Percentiles rank a stretch among this genome's conserved stretches.
phyloP scores from a whole-genome alignment of 2,113 vertebrate genomes.

The Pithys albifrons region DNA sequence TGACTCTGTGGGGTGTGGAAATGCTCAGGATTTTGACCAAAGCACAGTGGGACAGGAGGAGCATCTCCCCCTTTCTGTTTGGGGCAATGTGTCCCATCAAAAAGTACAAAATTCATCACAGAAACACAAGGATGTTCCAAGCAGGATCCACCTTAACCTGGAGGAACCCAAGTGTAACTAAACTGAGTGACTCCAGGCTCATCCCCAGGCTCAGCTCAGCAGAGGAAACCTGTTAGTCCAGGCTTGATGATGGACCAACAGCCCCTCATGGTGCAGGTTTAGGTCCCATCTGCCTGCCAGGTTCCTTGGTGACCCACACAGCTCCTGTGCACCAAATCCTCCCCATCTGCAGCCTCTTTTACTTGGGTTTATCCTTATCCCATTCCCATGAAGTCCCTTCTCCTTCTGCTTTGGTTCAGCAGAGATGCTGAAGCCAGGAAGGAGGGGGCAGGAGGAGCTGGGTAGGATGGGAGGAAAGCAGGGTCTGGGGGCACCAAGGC shows the following conservation, averaged over 20 bases:
- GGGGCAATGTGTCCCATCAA: neutral
- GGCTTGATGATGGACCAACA: neutral
- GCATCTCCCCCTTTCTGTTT: neutral
- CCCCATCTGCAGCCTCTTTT: neutral
- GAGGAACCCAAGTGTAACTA: neutral
- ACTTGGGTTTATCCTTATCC: neutral
- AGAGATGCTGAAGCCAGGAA: neutral
- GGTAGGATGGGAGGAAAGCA: neutral
- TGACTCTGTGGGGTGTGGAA: neutral
- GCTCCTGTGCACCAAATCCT: neutral
- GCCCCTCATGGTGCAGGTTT: too few species aligned
- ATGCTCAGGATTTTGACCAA: neutral
- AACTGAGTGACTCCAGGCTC: neutral
- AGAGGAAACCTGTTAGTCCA: neutral
- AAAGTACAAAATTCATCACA: neutral
- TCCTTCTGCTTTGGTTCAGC: neutral
- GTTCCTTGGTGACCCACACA: neutral
- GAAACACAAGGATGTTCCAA: neutral
- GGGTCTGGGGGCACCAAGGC: neutral
- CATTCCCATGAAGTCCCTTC: neutral
- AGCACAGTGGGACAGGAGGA: neutral
- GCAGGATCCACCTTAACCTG: neutral
- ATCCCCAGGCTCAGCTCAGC: neutral
- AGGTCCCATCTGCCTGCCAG: neutral
- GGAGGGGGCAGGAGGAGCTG: neutral